A percentile compares a stretch with the other conserved stretches of the same genome.
These are phyloP conservation scores for Teleiodes luculella DNA, from an alignment of 2,888 invertebrate genomes.

Conservation along the genomic window DNA sequence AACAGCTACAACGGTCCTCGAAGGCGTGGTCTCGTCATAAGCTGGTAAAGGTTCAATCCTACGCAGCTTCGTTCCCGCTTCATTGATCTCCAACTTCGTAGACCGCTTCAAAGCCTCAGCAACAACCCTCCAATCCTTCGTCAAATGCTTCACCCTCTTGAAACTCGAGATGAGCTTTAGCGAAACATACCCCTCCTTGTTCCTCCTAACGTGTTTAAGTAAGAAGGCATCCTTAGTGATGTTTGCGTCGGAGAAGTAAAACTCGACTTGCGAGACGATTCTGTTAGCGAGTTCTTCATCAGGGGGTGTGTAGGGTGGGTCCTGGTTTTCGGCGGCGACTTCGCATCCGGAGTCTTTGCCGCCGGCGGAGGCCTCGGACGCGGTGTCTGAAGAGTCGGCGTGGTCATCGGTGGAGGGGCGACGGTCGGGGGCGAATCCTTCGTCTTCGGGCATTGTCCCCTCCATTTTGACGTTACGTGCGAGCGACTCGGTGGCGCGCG, in stretches of 20 bases:
- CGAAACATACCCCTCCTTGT: constrained; percentile 97
- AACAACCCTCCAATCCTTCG: constrained; percentile 96
- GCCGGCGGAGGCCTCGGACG: constrained; percentile 80
- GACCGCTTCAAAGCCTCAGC: constrained; percentile 90
- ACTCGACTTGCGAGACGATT: constrained; percentile 93
- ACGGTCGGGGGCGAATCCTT: constrained; percentile 70
- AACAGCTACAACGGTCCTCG: constrained; percentile 92
- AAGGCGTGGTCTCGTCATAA: constrained; percentile 95
- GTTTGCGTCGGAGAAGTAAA: constrained; percentile 96
- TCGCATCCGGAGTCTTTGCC: constrained; percentile 85
- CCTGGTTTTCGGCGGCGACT: constrained; percentile 71
- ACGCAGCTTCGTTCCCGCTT: constrained; percentile 92
- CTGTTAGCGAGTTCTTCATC: constrained; percentile 87
- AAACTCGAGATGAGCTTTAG: constrained; percentile 96
- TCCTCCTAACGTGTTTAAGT: constrained; percentile 94
- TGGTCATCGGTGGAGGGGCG: constrained; percentile 79
- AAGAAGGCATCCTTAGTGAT: constrained; percentile 97
- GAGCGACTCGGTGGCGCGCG: constrained; percentile 61
- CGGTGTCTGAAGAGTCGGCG: constrained; percentile 83
- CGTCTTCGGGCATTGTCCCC: constrained; percentile 63
- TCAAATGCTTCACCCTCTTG: constrained; percentile 94
- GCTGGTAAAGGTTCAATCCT: constrained; percentile 91
- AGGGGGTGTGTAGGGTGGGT: constrained; percentile 82
- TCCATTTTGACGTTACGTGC: constrained; percentile 59
- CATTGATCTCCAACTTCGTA: constrained; percentile 91